Percentiles rank a stretch among this genome's conserved stretches.
Conservation (phyloP, 2,113 vertebrate genomes). For the Equus przewalskii region DNA sequence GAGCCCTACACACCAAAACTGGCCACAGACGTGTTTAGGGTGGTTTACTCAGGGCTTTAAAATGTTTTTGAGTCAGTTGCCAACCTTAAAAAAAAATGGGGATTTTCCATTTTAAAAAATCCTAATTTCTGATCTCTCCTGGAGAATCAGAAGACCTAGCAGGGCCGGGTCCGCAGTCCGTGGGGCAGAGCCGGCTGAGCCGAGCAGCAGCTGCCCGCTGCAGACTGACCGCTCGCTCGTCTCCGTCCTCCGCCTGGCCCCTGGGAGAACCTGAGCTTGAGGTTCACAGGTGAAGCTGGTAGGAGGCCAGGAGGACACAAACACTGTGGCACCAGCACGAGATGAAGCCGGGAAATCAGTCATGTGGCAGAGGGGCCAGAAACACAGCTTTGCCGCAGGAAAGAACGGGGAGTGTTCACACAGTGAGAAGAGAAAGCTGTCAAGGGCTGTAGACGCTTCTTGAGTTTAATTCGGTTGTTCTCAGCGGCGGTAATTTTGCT, state of each 20-base stretch:
- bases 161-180: background rate
- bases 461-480: background rate
- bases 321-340: background rate
- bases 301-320: background rate
- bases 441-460: background rate
- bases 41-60: background rate
- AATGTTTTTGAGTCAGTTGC: background rate
- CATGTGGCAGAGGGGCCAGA: background rate
- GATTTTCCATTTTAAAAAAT: background rate
- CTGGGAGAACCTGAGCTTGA: background rate
- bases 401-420: background rate
- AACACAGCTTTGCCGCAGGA: background rate
- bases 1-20: background rate
- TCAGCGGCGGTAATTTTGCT: background rate
- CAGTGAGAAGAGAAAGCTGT: background rate
- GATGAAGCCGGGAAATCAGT: background rate
- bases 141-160: background rate
- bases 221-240: too few species aligned
- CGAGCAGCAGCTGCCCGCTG: background rate
- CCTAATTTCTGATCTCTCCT: background rate
- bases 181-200: background rate
- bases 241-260: background rate
- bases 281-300: background rate
- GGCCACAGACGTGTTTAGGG: background rate
- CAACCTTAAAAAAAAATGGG: background rate